phyloP scores from a whole-genome alignment of 2,888 invertebrate species.

The Apamea crenata region DNA sequence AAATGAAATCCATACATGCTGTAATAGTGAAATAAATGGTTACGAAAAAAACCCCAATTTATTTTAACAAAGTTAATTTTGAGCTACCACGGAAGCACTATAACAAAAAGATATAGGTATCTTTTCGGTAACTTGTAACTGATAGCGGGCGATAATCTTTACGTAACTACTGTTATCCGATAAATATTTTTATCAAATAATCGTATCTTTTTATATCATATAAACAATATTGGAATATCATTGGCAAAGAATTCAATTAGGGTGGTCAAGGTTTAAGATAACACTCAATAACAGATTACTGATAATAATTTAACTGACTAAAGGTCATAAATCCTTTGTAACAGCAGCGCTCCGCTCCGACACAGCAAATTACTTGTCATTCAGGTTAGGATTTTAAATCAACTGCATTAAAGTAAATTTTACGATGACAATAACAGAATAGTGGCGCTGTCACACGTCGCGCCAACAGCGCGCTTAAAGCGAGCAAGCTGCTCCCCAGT shows the following conservation, averaged over 20 bases:
- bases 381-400: too few species aligned
- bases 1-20: too few species aligned
- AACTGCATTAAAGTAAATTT: too few species aligned
- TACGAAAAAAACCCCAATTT: too few species aligned
- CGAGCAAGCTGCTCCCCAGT: too few species aligned
- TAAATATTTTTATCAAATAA: constrained; percentile 36
- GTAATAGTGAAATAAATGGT: too few species aligned
- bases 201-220: constrained; percentile 40
- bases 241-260: constrained; percentile 33
- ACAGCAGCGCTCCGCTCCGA: too few species aligned
- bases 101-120: constrained; percentile 26
- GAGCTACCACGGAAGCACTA: constrained; percentile 39
- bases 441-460: too few species aligned
- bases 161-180: constrained; percentile 40
- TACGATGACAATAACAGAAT: too few species aligned
- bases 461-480: too few species aligned
- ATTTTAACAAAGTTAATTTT: not conserved
- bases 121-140: constrained; percentile 28
- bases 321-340: too few species aligned
- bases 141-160: constrained; percentile 29
- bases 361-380: too few species aligned
- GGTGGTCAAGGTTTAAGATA: constrained; percentile 23
- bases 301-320: constrained; percentile 9
- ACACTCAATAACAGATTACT: not conserved
- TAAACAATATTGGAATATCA: constrained; percentile 11